phyloP scores from a whole-genome alignment of 2,113 vertebrate genomes.

The Elachura formosa region DNA sequence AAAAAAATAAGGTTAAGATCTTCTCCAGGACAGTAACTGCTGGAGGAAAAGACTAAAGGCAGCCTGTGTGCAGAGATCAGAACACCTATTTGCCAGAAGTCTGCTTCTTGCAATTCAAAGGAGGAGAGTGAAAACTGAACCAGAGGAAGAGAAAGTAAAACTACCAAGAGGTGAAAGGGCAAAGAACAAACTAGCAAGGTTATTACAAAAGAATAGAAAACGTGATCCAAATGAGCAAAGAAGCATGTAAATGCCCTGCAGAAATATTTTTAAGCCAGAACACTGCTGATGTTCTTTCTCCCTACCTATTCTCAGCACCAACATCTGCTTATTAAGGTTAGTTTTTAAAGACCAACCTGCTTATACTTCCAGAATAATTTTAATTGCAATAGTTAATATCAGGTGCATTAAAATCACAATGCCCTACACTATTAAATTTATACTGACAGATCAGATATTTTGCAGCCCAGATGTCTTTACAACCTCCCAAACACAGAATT shows the following conservation, averaged over 20 bases:
- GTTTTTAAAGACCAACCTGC: background rate
- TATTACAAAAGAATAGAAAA: background rate
- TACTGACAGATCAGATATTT: background rate
- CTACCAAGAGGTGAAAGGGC: background rate
- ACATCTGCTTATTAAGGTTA: background rate
- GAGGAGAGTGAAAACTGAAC: background rate
- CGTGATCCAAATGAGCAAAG: background rate
- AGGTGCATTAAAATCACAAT: background rate
- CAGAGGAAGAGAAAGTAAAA: constrained; percentile 33
- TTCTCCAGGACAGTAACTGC: background rate
- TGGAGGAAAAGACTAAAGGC: background rate
- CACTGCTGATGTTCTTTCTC: background rate
- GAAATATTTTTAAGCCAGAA: background rate
- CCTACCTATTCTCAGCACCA: background rate
- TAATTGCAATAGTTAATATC: background rate
- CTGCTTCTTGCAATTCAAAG: background rate
- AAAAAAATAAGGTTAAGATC: background rate
- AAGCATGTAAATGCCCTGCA: background rate
- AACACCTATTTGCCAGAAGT: background rate
- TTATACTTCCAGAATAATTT: background rate
- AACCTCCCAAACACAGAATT: background rate
- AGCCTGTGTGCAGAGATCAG: background rate
- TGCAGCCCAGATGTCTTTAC: background rate
- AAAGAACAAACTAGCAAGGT: background rate
- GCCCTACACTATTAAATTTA: background rate